Base-by-base conservation (phyloP, 2,113 vertebrate genomes). In the Zosterops hypoxanthus region DNA sequence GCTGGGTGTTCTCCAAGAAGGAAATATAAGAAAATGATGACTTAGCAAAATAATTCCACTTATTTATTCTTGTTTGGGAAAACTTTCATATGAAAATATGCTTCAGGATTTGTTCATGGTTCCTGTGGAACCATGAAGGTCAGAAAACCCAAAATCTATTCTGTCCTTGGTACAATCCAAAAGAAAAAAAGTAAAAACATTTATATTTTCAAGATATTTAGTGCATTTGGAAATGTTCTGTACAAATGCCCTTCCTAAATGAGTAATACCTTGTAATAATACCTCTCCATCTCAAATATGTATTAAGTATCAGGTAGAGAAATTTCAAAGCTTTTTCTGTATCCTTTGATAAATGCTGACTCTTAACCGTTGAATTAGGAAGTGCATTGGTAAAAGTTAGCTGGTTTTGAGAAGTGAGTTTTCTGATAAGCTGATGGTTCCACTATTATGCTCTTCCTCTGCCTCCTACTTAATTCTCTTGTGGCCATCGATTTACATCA, bases 401-500 rank as follows among this genome's bases (percentile, higher is more conserved):
- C 26, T 95, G 46, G 52, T 78, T 94, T 96, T 86, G 66, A 86
- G 93, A 95, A 94, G 17, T 41, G 25, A 68, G 90, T 33, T 66
- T 86, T 96, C 94, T 97, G 85, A 92, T 93, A 90, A 92, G 26
- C 16, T 94, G 61, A 84, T 52, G 33, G 49, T 82, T 91, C 66
- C 4, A 23, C 96, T 96, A 79, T 95, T 83, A 77, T 91, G 52
- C 82, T 95, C 26, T 86, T 53, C 68, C 25, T 76, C 53, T 88
- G 46, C 36, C 12, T 91, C 31, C 69, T 72, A 49, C 50, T 92
- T 88, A 86, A 75, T 46, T 96, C 94, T 95, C 87, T 50, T 95
- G 84, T 93, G 94, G 90, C 41, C 64, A 81, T 20, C 90, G 78
- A 96, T 97, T 95, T 97, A 93, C 81, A 97, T 93, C 63, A 97